Percentiles rank a stretch among this genome's conserved stretches.
Evolutionary conservation across 2,113 vertebrate species (phyloP).

Genomic region (Myrmecophaga tridactyla): DNA sequence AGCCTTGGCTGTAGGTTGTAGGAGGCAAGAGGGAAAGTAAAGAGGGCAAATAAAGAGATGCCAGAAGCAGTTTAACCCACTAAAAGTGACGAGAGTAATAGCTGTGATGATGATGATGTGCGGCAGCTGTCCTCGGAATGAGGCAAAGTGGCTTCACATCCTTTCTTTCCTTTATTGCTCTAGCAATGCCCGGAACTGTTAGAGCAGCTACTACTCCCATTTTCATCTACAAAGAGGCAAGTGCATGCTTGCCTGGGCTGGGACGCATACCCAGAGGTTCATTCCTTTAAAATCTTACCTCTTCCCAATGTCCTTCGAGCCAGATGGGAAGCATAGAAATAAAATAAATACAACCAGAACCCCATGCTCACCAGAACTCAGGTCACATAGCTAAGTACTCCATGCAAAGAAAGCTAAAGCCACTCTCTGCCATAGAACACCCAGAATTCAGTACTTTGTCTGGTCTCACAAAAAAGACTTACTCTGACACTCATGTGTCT

Average conservation of each 20-base stretch:
- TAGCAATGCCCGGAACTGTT: not conserved
- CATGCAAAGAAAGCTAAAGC: too few relatives aligned
- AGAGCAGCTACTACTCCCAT: not conserved
- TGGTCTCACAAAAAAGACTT: not conserved
- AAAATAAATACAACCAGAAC: not conserved
- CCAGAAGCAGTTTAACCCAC: not conserved
- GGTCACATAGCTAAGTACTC: not conserved
- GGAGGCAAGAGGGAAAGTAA: not conserved
- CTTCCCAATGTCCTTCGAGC: not conserved
- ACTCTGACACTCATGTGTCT: not conserved
- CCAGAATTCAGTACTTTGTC: not conserved
- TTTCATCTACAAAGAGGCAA: not conserved
- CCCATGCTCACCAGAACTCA: not conserved
- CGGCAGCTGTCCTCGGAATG: accelerated
- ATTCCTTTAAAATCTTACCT: not conserved
- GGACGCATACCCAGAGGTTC: not conserved
- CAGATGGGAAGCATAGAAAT: not conserved
- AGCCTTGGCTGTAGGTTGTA: too few relatives aligned
- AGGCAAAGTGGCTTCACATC: not conserved
- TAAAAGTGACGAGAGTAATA: not conserved
- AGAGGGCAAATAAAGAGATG: not conserved
- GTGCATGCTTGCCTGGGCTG: not conserved
- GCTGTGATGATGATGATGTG: accelerated
- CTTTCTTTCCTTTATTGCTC: not conserved
- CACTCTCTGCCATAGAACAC: not conserved